phyloP scores from a whole-genome alignment of 2,113 vertebrate genomes.

The Laticauda laticaudata region DNA sequence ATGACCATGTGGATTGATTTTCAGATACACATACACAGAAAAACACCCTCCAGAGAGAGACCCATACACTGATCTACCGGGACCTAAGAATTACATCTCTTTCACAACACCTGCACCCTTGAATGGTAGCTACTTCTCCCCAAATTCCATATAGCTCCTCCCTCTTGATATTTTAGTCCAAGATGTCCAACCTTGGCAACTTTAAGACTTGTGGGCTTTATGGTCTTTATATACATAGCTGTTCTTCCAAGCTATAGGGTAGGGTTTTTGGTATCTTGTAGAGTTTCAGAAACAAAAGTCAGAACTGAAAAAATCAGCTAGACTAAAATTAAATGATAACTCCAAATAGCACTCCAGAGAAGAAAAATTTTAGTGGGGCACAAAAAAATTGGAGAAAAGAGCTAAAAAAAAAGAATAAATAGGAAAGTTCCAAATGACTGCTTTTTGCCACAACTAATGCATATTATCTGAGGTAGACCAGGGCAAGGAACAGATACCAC shows the following conservation, averaged over 20 bases:
- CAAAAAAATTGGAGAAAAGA: neutral
- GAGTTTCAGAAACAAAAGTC: neutral
- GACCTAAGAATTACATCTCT: neutral
- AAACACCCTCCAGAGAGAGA: neutral
- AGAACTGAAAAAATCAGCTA: neutral
- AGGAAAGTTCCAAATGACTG: neutral
- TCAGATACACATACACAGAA: neutral
- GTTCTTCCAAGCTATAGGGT: neutral
- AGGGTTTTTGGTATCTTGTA: neutral
- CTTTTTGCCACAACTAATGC: neutral
- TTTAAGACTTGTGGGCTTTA: neutral
- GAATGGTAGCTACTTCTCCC: neutral
- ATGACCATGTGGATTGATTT: neutral
- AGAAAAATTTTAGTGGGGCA: neutral
- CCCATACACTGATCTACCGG: neutral
- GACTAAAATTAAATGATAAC: neutral
- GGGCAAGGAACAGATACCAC: neutral
- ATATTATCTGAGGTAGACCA: neutral
- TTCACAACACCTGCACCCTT: neutral
- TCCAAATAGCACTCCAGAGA: neutral
- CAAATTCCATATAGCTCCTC: neutral
- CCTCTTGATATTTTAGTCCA: neutral
- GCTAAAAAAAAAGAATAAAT: neutral
- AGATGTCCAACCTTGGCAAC: neutral
- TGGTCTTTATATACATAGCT: neutral